A percentile compares a stretch with the other conserved stretches of the same genome.
Evolutionary conservation across 2,888 invertebrate species (phyloP).

Genomic region (Lomographa bimaculata): DNA sequence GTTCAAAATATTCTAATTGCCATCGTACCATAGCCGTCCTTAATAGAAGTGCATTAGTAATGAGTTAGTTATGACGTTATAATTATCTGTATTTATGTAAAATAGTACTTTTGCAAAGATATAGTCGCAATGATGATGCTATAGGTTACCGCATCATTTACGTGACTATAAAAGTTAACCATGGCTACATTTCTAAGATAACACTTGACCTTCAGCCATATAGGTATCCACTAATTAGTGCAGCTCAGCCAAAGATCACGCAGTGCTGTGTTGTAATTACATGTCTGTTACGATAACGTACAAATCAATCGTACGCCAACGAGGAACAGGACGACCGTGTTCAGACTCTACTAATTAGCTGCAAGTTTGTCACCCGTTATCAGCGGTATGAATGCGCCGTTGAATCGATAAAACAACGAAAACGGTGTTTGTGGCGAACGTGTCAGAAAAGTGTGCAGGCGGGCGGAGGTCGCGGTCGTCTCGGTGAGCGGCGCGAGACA

Average conservation of each 20-base stretch:
- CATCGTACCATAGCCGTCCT: no score
- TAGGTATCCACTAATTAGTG: constrained; percentile 36
- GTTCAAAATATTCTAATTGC: background rate
- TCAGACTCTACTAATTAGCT: constrained; percentile 28
- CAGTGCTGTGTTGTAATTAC: constrained; percentile 46
- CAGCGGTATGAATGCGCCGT: constrained; percentile 14
- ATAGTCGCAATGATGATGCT: background rate
- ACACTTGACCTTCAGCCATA: constrained; percentile 40
- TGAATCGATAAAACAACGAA: constrained; percentile 26
- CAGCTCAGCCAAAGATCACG: constrained; percentile 44
- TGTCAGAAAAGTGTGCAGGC: constrained; percentile 59
- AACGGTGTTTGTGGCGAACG: constrained; percentile 38
- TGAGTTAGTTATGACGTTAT: no score
- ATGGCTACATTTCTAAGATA: constrained; percentile 38
- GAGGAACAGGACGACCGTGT: background rate
- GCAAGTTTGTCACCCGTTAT: constrained; percentile 30
- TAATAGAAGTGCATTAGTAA: no score
- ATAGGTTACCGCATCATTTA: background rate
- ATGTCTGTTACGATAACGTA: constrained; percentile 29
- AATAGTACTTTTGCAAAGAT: no score
- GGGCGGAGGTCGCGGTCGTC: constrained; percentile 60
- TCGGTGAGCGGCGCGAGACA: constrained; percentile 81
- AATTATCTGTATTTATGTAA: no score
- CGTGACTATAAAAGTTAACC: no score
- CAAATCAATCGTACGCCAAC: constrained; percentile 8